Base-by-base conservation (phyloP, 1,140 invertebrate species). In the Aphelinus certus region DNA sequence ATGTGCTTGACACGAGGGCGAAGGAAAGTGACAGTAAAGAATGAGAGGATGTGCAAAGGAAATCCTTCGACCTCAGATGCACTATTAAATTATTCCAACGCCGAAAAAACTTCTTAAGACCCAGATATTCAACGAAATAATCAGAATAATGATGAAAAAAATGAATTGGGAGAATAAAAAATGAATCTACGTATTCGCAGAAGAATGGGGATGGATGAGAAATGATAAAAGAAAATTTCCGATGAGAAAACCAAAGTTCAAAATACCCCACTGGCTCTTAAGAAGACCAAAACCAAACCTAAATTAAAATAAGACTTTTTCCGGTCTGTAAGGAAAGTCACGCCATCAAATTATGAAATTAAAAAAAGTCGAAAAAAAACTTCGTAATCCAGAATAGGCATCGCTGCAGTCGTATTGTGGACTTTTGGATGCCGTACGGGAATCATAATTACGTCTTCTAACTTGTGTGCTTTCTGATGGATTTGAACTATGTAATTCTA, bases 321-420 rank as follows among this genome's bases (percentile, higher is more conserved):
- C 78, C 79, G 78, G 78, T 83, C 76, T 79, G 78, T 79, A 65
- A 76, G 71, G 65, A 73, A 69, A 69, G 53, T 76, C 65, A 76
- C 69, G 64, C 26, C 57, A 26, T 56, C 62, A 47, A 71, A 61
- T 60, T 66, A 49, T 61, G 0, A 78, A 78, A 80, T 62, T 55
- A 77, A 77, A 61, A 49, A 71, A 78, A 81, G 83, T 78, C 66
- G 80, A 75, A 75, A 70, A 81, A 81, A 79, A 61, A 81, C 81
- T 75, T 79, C 78, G 81, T 84, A 84, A 86, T 88, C 86, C 86
- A 88, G 87, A 88, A 88, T 86, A 88, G 87, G 87, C 87, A 88
- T 88, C 87, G 83, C 87, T 88, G 87, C 87, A 88, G 87, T 88
- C 87, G 87, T 88, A 88, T 88, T 88, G 87, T 88, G 87, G 87